A percentile compares a stretch with the other conserved stretches of the same genome.
Conservation (phyloP, 2,888 invertebrate genomes). For the Adelphocoris suturalis region DNA sequence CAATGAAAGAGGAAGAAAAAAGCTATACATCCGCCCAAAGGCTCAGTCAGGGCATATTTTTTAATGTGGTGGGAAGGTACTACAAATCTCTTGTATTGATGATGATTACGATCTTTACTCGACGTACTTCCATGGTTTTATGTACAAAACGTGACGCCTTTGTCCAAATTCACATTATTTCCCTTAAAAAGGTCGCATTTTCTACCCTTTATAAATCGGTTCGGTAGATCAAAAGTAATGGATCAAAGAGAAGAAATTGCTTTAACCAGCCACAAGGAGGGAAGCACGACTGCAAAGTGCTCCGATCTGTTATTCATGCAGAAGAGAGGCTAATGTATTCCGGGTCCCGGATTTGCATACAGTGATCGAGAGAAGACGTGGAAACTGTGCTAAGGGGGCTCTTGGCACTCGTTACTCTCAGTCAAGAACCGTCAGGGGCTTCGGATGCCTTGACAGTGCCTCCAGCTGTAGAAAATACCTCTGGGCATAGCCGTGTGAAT, state of each 20-base stretch:
- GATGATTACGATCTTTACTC: background rate
- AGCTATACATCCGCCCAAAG: too few species aligned
- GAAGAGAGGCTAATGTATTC: constrained; percentile 69
- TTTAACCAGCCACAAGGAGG: constrained; percentile 52
- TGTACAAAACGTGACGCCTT: background rate
- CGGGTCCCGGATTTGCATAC: constrained; percentile 68
- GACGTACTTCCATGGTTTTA: background rate
- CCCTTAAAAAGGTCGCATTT: background rate
- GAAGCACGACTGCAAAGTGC: constrained; percentile 66
- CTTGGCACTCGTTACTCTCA: constrained; percentile 69
- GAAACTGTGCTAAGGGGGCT: constrained; percentile 72
- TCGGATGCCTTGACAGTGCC: constrained; percentile 15
- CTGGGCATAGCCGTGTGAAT: background rate
- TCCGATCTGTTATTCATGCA: constrained; percentile 72
- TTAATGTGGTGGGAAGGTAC: too few species aligned
- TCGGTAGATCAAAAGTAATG: constrained; percentile 53
- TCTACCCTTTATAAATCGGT: background rate
- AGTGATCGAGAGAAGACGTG: constrained; percentile 70
- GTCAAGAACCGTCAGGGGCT: constrained; percentile 45
- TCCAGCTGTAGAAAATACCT: constrained; percentile 55
- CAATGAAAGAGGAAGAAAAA: too few species aligned
- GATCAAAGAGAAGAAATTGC: constrained; percentile 61
- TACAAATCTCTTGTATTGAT: too few species aligned
- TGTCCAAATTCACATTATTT: constrained; percentile 5
- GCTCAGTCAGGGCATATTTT: too few species aligned